Evolutionary conservation across 2,888 invertebrate species (phyloP).

Genomic region (Microchrysa polita): DNA sequence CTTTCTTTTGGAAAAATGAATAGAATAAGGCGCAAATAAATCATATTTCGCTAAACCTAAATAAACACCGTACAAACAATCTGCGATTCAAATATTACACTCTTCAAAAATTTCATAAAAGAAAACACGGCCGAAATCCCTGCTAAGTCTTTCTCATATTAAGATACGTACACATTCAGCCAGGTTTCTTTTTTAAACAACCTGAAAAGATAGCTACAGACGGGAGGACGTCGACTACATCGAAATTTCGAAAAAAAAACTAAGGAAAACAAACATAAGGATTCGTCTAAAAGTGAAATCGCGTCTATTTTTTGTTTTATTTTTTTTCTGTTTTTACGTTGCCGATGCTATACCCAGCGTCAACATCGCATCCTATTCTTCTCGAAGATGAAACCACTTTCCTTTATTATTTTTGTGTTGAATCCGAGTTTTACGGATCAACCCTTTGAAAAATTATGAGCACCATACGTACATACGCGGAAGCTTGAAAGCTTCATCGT

Average conservation of each 20-base stretch:
- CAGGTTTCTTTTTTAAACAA: background rate
- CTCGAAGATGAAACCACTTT: slow-evolving; percentile 33
- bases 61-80: background rate
- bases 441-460: slow-evolving; percentile 40
- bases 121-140: background rate
- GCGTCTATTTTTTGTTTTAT: slow-evolving; percentile 1
- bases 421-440: slow-evolving; percentile 27
- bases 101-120: background rate
- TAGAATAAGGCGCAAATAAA: too few species aligned
- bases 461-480: slow-evolving; percentile 12
- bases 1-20: too few species aligned
- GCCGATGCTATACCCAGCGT: too few species aligned
- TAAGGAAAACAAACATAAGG: background rate
- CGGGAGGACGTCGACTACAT: background rate
- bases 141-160: background rate
- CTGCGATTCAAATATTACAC: background rate
- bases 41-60: too few species aligned
- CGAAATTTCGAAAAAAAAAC: background rate
- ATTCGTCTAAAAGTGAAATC: slow-evolving; percentile 28
- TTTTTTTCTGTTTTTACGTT: background rate
- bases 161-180: too few species aligned
- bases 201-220: background rate
- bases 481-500: slow-evolving; percentile 29
- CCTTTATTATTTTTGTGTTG: slow-evolving; percentile 37
- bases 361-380: background rate